phyloP scores from a whole-genome alignment of 1,140 invertebrate species.

The Ganaspis sp. region DNA sequence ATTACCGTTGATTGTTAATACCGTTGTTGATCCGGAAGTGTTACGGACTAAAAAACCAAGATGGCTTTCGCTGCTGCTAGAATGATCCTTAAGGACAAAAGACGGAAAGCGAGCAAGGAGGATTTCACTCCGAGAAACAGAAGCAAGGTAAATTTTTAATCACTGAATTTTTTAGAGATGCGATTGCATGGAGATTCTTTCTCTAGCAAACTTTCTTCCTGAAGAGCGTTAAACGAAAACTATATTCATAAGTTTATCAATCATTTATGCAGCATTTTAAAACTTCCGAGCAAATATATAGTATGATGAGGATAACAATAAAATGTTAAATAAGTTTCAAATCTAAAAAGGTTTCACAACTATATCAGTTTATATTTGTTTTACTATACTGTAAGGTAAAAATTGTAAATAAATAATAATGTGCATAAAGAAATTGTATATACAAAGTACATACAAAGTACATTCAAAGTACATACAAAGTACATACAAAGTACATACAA shows the following conservation, averaged over 20 bases:
- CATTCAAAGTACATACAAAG: too few relatives aligned
- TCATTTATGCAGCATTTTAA: too few relatives aligned
- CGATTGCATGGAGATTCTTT: background rate
- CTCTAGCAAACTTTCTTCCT: background rate
- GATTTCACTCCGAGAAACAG: constrained; percentile 84
- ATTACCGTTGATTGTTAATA: background rate
- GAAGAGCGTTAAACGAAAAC: background rate
- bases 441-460: too few relatives aligned
- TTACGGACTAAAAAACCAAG: constrained; percentile 58
- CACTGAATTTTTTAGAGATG: background rate
- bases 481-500: too few relatives aligned
- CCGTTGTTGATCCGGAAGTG: constrained; percentile 18
- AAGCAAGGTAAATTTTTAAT: constrained; percentile 83
- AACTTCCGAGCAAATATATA: too few relatives aligned
- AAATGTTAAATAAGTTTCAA: too few relatives aligned
- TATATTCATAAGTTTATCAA: too few relatives aligned
- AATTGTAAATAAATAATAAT: background rate
- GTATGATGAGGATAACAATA: too few relatives aligned
- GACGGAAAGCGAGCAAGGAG: constrained; percentile 86
- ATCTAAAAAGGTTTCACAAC: too few relatives aligned
- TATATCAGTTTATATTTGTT: too few relatives aligned
- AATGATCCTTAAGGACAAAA: constrained; percentile 88
- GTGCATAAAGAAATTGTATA: too few relatives aligned
- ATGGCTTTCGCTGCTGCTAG: constrained; percentile 89
- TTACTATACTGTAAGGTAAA: background rate